These are phyloP conservation scores for Cyphomyrmex costatus DNA, from an alignment of 1,140 invertebrate species.

Conservation along the genomic window DNA sequence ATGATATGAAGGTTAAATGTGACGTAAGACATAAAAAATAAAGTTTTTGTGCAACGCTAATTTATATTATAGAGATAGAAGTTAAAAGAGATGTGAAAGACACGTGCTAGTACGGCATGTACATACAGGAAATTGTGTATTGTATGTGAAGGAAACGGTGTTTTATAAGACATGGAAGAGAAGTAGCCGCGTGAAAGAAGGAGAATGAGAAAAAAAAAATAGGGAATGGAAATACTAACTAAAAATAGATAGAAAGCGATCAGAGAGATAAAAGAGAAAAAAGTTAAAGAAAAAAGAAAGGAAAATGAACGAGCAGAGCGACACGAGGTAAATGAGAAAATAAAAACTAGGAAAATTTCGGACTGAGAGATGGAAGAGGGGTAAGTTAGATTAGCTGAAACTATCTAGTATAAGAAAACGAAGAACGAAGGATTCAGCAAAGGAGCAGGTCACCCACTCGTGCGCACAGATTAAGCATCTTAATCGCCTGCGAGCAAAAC, in stretches of 20 bases:
- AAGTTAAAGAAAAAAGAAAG: slow-evolving; percentile 39
- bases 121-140: slow-evolving; percentile 34
- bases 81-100: slow-evolving; percentile 35
- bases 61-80: slow-evolving; percentile 12
- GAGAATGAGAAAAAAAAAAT: background rate
- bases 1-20: background rate
- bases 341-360: slow-evolving; percentile 28
- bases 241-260: slow-evolving; percentile 24
- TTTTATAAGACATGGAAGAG: slow-evolving; percentile 10
- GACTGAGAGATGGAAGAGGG: background rate
- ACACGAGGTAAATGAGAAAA: slow-evolving; percentile 19
- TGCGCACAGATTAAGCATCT: slow-evolving; percentile 78
- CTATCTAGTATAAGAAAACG: slow-evolving; percentile 25
- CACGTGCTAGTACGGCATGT: background rate
- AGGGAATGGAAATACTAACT: slow-evolving; percentile 22
- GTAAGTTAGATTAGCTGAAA: slow-evolving; percentile 33
- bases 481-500: slow-evolving; percentile 78
- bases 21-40: background rate
- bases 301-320: background rate
- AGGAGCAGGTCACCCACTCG: slow-evolving; percentile 38
- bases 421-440: slow-evolving; percentile 8
- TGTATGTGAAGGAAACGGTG: slow-evolving; percentile 45
- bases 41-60: background rate
- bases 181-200: background rate
- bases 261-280: slow-evolving; percentile 12